phyloP scores from a whole-genome alignment of 2,888 invertebrate genomes.

The Eupithecia inturbata region DNA sequence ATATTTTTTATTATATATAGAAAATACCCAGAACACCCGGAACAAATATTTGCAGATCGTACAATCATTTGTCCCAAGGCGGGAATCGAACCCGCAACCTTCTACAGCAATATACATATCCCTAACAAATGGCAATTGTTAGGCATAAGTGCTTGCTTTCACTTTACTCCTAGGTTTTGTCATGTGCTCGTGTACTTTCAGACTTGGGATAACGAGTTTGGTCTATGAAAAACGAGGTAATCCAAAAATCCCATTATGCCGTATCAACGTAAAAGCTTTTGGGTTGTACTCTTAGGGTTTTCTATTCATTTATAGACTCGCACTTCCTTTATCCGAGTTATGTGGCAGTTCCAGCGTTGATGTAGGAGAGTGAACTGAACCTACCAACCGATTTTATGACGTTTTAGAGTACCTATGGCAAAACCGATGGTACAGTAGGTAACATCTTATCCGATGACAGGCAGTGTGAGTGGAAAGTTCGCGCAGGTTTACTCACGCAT shows the following conservation, averaged over 20 bases:
- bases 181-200: background rate
- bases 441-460: too few relatives aligned
- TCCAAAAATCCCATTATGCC: constrained; percentile 7
- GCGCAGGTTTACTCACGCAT: too few relatives aligned
- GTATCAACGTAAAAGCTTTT: constrained; percentile 21
- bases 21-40: too few relatives aligned
- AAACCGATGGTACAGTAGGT: background rate
- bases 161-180: background rate
- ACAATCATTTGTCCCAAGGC: too few relatives aligned
- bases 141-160: constrained; percentile 5
- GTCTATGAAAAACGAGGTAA: constrained; percentile 13
- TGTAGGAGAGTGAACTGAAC: background rate
- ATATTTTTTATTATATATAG: too few relatives aligned
- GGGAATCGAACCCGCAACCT: too few relatives aligned
- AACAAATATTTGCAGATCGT: too few relatives aligned
- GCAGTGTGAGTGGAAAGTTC: too few relatives aligned
- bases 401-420: background rate
- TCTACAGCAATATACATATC: too few relatives aligned
- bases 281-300: constrained; percentile 11
- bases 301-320: constrained; percentile 14
- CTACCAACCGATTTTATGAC: background rate
- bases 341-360: background rate
- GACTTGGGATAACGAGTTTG: constrained; percentile 16
- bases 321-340: constrained; percentile 6
- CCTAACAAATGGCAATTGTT: constrained; percentile 8